Conservation (phyloP, 2,888 invertebrate species). For the Disparrhopalites patrizii region DNA sequence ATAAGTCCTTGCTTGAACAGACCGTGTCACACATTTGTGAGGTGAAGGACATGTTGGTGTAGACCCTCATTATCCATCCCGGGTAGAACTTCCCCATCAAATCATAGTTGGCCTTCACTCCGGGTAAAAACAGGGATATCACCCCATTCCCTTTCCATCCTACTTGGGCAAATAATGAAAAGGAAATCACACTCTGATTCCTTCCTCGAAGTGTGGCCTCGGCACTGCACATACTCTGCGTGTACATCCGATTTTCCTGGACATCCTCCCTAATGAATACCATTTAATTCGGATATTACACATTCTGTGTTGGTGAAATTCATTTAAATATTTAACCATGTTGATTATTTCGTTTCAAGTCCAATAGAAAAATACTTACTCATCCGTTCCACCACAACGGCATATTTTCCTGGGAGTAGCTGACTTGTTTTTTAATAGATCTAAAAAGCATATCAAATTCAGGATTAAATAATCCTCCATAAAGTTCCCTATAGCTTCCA, state of each 20-base stretch:
- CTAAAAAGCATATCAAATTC: too few relatives aligned
- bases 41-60: background rate
- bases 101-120: background rate
- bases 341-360: too few relatives aligned
- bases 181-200: background rate
- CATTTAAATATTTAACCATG: too few relatives aligned
- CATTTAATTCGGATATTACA: too few relatives aligned
- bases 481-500: too few relatives aligned
- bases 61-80: background rate
- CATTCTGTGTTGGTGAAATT: too few relatives aligned
- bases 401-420: background rate
- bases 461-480: too few relatives aligned
- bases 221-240: background rate
- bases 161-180: background rate
- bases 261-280: background rate
- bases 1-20: background rate
- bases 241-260: background rate
- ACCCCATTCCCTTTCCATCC: background rate
- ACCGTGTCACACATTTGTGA: background rate
- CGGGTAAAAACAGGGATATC: background rate
- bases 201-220: background rate
- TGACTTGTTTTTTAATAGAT: too few relatives aligned
- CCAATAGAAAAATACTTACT: too few relatives aligned
- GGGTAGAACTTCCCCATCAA: background rate
- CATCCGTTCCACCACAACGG: background rate